Evolutionary conservation across 2,797 vertebrate species (phyloP).

Genomic region (Lacerta bilineata): DNA sequence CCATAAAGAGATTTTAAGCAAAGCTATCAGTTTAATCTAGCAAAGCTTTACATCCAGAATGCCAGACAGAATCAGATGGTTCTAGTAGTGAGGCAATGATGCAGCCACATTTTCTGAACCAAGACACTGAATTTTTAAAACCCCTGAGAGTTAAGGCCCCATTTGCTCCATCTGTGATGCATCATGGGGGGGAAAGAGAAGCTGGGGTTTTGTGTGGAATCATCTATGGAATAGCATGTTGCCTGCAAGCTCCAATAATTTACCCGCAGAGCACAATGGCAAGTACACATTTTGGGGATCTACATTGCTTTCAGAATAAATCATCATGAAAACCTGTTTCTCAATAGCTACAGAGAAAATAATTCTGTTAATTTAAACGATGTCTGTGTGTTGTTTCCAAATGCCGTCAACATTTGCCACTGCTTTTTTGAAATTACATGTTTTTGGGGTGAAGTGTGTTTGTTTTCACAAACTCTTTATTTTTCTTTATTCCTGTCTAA

Average conservation of each 20-base stretch:
- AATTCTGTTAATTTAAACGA: constrained; percentile 29
- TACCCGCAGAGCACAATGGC: constrained; percentile 38
- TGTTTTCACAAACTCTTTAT: constrained; percentile 31
- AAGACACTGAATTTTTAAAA: constrained; percentile 78
- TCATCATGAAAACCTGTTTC: constrained; percentile 54
- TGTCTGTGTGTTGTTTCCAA: constrained; percentile 30
- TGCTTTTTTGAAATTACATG: not conserved
- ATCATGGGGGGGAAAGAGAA: constrained; percentile 52
- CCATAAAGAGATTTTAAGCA: constrained; percentile 81
- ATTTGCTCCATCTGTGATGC: constrained; percentile 83
- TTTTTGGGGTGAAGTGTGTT: constrained; percentile 17
- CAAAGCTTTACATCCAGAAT: constrained; percentile 69
- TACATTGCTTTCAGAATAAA: constrained; percentile 25
- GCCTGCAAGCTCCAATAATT: constrained; percentile 44
- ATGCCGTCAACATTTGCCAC: fast-evolving
- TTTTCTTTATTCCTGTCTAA: not conserved
- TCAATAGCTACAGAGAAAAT: constrained; percentile 40
- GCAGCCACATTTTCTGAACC: constrained; percentile 72
- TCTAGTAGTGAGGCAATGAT: constrained; percentile 72
- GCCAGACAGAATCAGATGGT: constrained; percentile 69
- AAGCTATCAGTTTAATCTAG: constrained; percentile 80
- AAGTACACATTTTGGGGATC: constrained; percentile 38
- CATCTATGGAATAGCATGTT: constrained; percentile 69
- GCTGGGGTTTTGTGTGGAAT: constrained; percentile 64
- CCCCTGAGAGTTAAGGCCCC: constrained; percentile 78